Evolutionary conservation across 2,888 invertebrate species (phyloP), one percentile per base, ranked within the genome.

Genomic region (Ariolimax columbianus): DNA sequence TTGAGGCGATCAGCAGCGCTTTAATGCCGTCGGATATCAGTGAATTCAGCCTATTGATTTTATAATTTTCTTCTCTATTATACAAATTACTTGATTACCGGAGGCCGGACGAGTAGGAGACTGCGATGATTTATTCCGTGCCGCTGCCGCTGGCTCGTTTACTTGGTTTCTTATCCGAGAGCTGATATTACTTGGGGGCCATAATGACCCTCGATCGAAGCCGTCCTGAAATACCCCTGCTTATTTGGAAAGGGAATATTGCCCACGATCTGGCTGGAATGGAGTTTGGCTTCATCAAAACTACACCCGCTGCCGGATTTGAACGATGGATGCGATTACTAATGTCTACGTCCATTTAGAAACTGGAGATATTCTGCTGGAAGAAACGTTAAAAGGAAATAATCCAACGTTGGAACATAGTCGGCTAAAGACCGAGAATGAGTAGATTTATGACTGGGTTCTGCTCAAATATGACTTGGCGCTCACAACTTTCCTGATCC

Each of bases 81-180:
- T 88, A 89, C 89, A 89, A 89, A 89, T 89, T 87, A 88, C 88
- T 89, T 89, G 88, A 89, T 89, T 89, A 89, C 87, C 87, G 86
- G 80, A 86, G 87, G 82, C 87, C 77, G 70, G 51, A 75, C 84
- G 82, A 86, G 77, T 82, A 73, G 82, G 47, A 75, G 68, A 59
- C 84, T 73, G 59, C 68, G 75, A 86, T 87, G 88, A 88, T 88
- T 88, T 88, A 88, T 88, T 86, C 86, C 70, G 36, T 75, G 82
- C 77, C 80, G 83, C 51, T 83, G 83, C 83, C 83, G 83, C 63
- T 43, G 73, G 79, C 83, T 83, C 86, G 87, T 81, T 79, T 72
- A 77, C 84, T 59, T 38, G 68, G 73, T 84, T 75, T 81, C 84
- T 77, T 77, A 75, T 81, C 83, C 83, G 80, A 66, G 75, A 80